Percentiles rank a stretch among this genome's conserved stretches.
Conservation (phyloP, 1,140 invertebrate species). For the Papilio aristodemus region DNA sequence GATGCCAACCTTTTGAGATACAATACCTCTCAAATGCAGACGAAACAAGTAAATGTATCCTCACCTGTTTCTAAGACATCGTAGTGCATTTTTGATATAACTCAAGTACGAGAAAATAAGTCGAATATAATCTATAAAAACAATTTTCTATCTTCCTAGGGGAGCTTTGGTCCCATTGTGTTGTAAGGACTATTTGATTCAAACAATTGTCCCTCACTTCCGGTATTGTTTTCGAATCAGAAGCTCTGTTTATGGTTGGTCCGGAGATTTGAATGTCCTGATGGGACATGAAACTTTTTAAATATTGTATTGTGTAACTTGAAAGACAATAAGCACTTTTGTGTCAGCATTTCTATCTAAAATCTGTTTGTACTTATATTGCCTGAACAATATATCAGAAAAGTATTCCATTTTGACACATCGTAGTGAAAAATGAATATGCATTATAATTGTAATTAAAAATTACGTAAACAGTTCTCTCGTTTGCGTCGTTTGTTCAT, state of each 20-base stretch:
- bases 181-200: not conserved
- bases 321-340: too few species aligned
- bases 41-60: not conserved
- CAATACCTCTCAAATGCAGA: too few species aligned
- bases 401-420: too few species aligned
- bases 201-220: not conserved
- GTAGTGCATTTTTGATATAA: not conserved
- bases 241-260: not conserved
- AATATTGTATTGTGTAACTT: not conserved
- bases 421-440: too few species aligned
- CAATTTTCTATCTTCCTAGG: not conserved
- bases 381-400: too few species aligned
- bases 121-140: not conserved
- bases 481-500: not conserved
- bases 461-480: too few species aligned
- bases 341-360: too few species aligned
- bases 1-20: too few species aligned
- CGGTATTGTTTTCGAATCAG: not conserved
- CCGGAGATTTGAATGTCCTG: not conserved
- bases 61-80: too few species aligned
- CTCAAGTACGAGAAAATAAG: not conserved
- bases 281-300: not conserved
- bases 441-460: too few species aligned
- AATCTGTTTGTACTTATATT: too few species aligned
- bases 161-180: not conserved